These are phyloP conservation scores for Araneus ventricosus DNA, from an alignment of 1,140 invertebrate species.

Conservation along the genomic window DNA sequence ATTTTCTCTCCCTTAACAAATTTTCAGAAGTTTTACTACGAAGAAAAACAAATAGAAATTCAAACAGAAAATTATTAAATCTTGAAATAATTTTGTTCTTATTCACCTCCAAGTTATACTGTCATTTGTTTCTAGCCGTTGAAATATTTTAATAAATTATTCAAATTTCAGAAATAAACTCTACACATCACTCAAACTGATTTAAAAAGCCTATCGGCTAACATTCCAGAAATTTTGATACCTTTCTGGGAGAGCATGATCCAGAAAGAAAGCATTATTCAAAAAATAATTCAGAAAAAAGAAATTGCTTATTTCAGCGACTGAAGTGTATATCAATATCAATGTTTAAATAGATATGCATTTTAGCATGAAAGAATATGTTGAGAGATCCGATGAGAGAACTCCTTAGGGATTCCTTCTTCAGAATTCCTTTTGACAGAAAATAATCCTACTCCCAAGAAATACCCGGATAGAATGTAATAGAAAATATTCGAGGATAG, in stretches of 20 bases:
- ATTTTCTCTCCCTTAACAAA: too few relatives aligned
- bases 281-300: conserved; percentile 16
- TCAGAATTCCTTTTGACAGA: conserved; percentile 50
- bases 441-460: conserved; percentile 25
- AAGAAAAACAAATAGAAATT: not conserved
- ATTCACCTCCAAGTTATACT: not conserved
- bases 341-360: conserved; percentile 52
- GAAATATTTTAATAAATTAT: not conserved
- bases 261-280: not conserved
- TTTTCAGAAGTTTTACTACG: too few relatives aligned
- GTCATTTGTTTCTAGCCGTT: not conserved
- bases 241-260: not conserved
- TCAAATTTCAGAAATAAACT: not conserved
- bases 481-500: conserved; percentile 47
- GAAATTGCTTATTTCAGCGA: not conserved
- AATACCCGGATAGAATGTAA: conserved; percentile 42
- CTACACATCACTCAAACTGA: not conserved
- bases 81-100: not conserved
- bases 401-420: not conserved
- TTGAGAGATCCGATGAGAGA: conserved; percentile 37
- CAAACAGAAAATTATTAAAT: not conserved
- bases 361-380: conserved; percentile 19
- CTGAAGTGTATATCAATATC: conserved; percentile 15
- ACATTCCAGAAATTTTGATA: not conserved
- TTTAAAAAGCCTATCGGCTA: not conserved